A percentile compares a stretch with the other conserved stretches of the same genome.
phyloP scores from a whole-genome alignment of 2,797 vertebrate species.

The Chiloscyllium punctatum region DNA sequence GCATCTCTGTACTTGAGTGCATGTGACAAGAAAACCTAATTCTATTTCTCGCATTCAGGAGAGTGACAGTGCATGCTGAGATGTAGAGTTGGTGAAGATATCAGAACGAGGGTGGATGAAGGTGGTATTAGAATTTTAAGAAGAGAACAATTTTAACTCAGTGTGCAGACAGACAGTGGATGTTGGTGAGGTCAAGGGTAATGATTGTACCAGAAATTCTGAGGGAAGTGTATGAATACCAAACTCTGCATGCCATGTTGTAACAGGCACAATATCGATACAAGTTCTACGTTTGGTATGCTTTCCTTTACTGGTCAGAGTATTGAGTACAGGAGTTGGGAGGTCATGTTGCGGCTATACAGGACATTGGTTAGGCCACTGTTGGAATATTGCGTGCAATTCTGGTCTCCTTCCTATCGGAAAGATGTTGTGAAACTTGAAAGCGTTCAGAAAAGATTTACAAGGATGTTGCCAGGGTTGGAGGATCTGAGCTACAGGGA shows the following conservation, averaged over 20 bases:
- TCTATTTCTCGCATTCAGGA: background rate
- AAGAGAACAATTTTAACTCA: background rate
- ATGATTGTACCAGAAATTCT: background rate
- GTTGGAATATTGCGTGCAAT: too few species aligned
- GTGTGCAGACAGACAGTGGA: background rate
- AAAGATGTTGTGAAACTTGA: too few species aligned
- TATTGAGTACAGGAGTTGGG: too few species aligned
- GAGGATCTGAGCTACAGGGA: too few species aligned
- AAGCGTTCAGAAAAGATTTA: too few species aligned
- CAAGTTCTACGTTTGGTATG: background rate
- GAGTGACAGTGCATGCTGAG: background rate
- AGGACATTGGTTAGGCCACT: too few species aligned
- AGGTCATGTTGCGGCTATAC: too few species aligned
- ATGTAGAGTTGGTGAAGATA: background rate
- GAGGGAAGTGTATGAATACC: background rate
- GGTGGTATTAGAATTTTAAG: background rate
- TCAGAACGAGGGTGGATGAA: background rate
- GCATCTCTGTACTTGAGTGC: too few species aligned
- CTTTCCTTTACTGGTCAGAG: too few species aligned
- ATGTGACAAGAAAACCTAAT: too few species aligned
- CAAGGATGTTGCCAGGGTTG: too few species aligned
- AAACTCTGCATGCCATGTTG: background rate
- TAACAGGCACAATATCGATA: background rate
- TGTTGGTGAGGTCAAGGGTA: background rate
- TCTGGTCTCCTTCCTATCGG: too few species aligned